Evolutionary conservation across 2,797 vertebrate species (phyloP), one percentile per base, ranked within the genome.

Genomic region (Adelosebastes latens): DNA sequence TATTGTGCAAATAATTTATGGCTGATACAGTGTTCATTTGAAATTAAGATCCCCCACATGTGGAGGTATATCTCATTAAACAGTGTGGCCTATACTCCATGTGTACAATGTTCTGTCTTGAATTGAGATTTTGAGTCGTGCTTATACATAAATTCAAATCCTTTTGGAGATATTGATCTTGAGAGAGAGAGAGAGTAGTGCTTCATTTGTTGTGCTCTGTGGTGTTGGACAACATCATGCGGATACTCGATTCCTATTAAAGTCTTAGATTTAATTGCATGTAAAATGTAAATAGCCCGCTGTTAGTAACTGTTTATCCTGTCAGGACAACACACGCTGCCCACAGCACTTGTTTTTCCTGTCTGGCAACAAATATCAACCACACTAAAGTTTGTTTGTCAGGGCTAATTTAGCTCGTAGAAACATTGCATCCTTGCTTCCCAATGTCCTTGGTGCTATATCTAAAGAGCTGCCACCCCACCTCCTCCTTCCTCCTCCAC

Each of bases 1-100:
- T 87, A 89, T 89, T 91, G 89, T 88, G 83, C 84, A 93, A 93
- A 95, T 92, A 84, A 93, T 94, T 94, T 92, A 93, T 88, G 90
- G 84, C 85, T 91, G 88, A 93, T 89, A 68, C 83, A 79, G 87
- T 82, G 52, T 93, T 93, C 90, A 90, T 92, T 92, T 92, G 55
- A 92, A 92, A 93, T 89, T 89, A 91, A 89, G 81, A 89, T 91
- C 72, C 65, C 67, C 70, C 72, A 79, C 70, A 56, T 82, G 85
- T 72, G 39, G 71, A 61, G 74, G 85, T 76, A 67, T 82, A 67
- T 82, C 86, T 92, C 77, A 91, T 91, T 91, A 92, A 75, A 78
- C 36, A 10, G 76, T 10, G 65, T 24, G 24, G 80, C 53, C 66
- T 59, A 5, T n/a, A n/a, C 78, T 78, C 68, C 22, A 18, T 83